Percentiles rank a stretch among this genome's conserved stretches.
Evolutionary conservation across 2,888 invertebrate species (phyloP).

Genomic region (Aspidapion aeneum): DNA sequence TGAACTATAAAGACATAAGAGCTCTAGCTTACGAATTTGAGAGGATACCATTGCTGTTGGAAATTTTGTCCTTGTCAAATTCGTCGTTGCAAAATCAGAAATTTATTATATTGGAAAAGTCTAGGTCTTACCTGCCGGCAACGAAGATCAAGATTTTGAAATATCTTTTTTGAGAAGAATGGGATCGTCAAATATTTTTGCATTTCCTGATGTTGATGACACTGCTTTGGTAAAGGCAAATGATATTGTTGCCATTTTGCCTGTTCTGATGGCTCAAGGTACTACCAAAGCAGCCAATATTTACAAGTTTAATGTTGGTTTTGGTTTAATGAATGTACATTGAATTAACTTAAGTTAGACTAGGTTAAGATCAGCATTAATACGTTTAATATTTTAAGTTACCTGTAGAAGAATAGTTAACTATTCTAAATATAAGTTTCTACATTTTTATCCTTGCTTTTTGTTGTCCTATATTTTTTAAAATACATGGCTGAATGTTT

Average conservation of each 20-base stretch:
- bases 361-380: no score
- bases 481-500: no score
- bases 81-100: background rate
- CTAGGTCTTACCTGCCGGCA: background rate
- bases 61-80: background rate
- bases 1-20: no score
- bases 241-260: background rate
- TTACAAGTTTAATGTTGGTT: background rate
- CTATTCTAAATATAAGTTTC: no score
- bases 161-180: background rate
- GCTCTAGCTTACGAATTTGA: no score
- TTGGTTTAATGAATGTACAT: no score
- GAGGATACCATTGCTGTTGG: no score
- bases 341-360: no score
- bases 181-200: background rate
- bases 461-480: no score
- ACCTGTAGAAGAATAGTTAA: no score
- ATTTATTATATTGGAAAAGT: background rate
- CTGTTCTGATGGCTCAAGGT: background rate
- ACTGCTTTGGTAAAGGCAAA: background rate
- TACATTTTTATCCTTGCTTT: no score
- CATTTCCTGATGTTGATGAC: background rate
- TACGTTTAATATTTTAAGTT: no score
- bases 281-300: background rate
- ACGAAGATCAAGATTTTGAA: background rate